Base-by-base conservation (phyloP, 2,888 invertebrate species). In the Morpho helenor region DNA sequence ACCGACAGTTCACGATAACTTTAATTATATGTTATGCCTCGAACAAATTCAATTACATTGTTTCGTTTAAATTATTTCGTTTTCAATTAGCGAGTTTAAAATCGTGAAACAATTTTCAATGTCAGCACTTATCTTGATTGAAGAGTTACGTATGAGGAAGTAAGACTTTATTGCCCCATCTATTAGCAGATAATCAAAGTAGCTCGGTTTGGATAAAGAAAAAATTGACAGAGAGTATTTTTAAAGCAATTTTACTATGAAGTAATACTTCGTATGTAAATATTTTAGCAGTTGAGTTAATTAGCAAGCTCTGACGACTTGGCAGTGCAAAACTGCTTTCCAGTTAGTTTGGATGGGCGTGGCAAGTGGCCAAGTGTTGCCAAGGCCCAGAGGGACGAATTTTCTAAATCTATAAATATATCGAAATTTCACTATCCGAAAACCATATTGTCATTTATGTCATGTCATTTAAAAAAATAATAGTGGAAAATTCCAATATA, bases 71-170 rank as follows among this genome's bases (percentile, higher is more conserved):
- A 54, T 16, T 40, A 46, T 54, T 51, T 41, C 46, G 49, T 51
- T 56, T 52, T 43, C 31, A 47, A 46, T 57, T 47, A 55, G 39
- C 43, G 55, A 52, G 44, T 52, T 56, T 51, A 51, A 49, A 82
- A 82, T 81, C 74, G 71, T 76, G 72, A 72, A 82, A 75, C 78
- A 72, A 75, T 74, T 77, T 80, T 84, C 84, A 85, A 83, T 86
- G 84, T 78, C 84, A 82, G 75, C 63, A 59, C 64, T 61, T 82
- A 82, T 80, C 80, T 79, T 77, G 82, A 80, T 83, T 79, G 79
- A 80, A 73, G 69, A 67, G 77, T 80, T 84, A 83, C 86, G 87
- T 84, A 85, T 78, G 81, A 86, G 87, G 87, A 87, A 87, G 76
- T 41, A 49, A 43, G 76, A 74, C 76, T 80, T 80, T 79, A 82